phyloP scores from a whole-genome alignment of 2,113 vertebrate species.

The Xenopus borealis region DNA sequence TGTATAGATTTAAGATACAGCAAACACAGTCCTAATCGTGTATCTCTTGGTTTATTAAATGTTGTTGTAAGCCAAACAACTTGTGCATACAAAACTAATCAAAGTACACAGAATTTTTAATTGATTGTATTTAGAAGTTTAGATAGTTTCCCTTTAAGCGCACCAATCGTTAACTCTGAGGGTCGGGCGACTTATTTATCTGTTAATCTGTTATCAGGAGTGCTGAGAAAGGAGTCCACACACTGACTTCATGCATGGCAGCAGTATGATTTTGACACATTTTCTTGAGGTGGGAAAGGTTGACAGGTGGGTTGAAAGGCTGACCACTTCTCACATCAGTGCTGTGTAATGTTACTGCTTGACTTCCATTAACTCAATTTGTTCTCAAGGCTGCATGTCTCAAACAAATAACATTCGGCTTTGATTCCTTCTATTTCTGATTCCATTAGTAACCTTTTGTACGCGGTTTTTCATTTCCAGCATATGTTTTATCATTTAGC shows the following conservation, averaged over 20 bases:
- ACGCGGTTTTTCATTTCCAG: slow-evolving; percentile 4
- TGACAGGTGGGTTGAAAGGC: slow-evolving; percentile 22
- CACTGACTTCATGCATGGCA: background rate
- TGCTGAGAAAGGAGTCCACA: background rate
- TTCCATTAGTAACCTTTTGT: slow-evolving; percentile 45
- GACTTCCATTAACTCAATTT: slow-evolving; percentile 34
- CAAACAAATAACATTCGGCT: slow-evolving; percentile 27
- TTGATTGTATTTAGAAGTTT: too few species aligned
- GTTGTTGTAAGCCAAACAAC: too few species aligned
- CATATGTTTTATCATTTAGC: background rate
- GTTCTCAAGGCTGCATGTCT: slow-evolving; percentile 27
- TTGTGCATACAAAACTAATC: too few species aligned
- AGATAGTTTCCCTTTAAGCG: too few species aligned
- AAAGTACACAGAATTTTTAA: too few species aligned
- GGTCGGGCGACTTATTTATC: too few species aligned
- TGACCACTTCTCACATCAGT: slow-evolving; percentile 16
- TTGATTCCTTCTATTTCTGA: slow-evolving; percentile 28
- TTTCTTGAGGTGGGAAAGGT: background rate
- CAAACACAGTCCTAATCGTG: too few species aligned
- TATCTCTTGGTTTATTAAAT: too few species aligned
- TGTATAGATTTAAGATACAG: too few species aligned
- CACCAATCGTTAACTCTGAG: too few species aligned
- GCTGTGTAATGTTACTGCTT: slow-evolving; percentile 1
- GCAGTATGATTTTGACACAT: background rate
- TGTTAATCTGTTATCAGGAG: too few species aligned